phyloP scores from a whole-genome alignment of 2,888 invertebrate genomes.

The Pyrrhia umbra region DNA sequence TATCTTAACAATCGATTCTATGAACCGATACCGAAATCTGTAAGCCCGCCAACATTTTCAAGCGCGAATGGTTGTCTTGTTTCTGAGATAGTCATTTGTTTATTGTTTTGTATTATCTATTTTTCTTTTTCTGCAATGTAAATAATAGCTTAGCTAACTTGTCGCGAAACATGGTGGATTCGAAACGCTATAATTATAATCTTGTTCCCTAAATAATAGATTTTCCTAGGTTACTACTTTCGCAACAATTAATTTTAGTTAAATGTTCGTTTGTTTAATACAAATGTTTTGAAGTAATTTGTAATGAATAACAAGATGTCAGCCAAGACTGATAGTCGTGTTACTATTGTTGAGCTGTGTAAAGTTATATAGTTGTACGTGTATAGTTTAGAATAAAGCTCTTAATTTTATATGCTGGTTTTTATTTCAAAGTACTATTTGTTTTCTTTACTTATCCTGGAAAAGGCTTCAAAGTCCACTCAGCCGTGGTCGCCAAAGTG shows the following conservation, averaged over 20 bases:
- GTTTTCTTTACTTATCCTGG: not conserved
- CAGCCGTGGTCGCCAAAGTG: no score
- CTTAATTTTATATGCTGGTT: not conserved
- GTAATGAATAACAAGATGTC: not conserved
- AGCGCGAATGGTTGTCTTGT: no score
- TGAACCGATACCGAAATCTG: no score
- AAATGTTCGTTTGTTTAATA: not conserved
- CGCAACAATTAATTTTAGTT: conserved; percentile 3
- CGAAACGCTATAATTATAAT: no score
- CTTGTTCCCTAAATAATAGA: no score
- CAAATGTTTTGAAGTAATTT: not conserved
- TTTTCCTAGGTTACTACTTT: no score
- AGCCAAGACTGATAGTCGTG: conserved; percentile 1
- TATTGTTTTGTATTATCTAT: not conserved
- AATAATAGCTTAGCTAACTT: not conserved
- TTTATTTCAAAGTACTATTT: not conserved
- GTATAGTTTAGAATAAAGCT: conserved; percentile 10
- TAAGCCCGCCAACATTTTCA: no score
- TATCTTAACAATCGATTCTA: no score
- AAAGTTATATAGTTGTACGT: conserved; percentile 2
- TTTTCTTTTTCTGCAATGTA: not conserved
- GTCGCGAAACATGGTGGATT: no score
- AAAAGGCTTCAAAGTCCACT: not conserved
- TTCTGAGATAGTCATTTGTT: no score
- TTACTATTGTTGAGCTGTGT: not conserved